Percentiles rank a stretch among this genome's conserved stretches.
These are phyloP conservation scores for Lasius fuliginosus DNA, from an alignment of 2,888 invertebrate species.

Conservation along the genomic window DNA sequence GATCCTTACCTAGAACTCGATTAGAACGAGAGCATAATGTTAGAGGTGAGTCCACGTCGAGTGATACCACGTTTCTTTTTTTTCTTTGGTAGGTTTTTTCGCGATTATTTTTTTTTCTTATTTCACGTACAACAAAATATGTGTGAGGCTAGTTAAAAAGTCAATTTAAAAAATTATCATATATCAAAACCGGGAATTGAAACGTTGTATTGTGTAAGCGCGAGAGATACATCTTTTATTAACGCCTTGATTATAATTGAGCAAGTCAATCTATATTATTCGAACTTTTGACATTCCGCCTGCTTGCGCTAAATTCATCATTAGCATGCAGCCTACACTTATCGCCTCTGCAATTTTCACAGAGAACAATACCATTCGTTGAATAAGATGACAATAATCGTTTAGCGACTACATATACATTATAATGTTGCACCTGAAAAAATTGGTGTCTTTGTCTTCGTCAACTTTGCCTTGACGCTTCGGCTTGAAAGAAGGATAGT, in stretches of 20 bases:
- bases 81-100: not conserved
- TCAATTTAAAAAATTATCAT: not conserved
- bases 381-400: constrained; percentile 70
- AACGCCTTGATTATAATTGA: constrained; percentile 11
- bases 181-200: not conserved
- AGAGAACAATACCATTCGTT: constrained; percentile 73
- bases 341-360: constrained; percentile 63
- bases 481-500: constrained; percentile 12
- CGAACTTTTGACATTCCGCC: constrained; percentile 23
- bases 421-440: constrained; percentile 27
- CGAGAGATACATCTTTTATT: not conserved
- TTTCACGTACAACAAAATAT: not conserved
- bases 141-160: not conserved
- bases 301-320: constrained; percentile 16
- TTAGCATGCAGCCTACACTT: constrained; percentile 73
- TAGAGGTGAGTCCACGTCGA: constrained; percentile 71
- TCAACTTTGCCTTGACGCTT: constrained; percentile 34
- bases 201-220: not conserved
- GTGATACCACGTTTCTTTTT: not conserved
- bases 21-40: constrained; percentile 60
- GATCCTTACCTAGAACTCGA: constrained; percentile 74
- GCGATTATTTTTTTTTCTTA: not conserved
- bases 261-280: not conserved
- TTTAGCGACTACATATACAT: constrained; percentile 31
- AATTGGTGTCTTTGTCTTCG: constrained; percentile 57